Percentiles rank a stretch among this genome's conserved stretches.
These are phyloP conservation scores for Mastigias papua DNA, from an alignment of 30 jellyfish, hydroid and myxozoan species.

Conservation along the genomic window DNA sequence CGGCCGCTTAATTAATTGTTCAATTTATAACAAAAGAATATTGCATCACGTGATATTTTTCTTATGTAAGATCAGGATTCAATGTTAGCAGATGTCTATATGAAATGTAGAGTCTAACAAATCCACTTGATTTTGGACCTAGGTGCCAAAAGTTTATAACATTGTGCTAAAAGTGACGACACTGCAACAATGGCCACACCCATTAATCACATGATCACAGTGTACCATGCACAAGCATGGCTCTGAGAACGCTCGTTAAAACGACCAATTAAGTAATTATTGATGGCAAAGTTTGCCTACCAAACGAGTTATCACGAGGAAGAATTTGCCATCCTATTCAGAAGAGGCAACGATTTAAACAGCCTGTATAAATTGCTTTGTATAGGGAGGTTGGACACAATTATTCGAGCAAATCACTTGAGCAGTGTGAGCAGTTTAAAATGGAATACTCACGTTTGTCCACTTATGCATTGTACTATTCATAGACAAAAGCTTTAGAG, in stretches of 20 bases:
- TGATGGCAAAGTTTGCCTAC: conserved; percentile 46
- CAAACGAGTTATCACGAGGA: conserved; percentile 68
- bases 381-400: conserved; percentile 50
- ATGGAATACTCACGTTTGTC: conserved; percentile 66
- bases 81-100: background rate
- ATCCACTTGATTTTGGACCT: background rate
- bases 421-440: conserved; percentile 61
- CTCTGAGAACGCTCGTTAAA: background rate
- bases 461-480: conserved; percentile 58
- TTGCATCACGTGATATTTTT: too few relatives aligned
- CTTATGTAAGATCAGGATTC: too few relatives aligned
- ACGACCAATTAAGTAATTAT: conserved; percentile 59
- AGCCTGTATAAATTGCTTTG: conserved; percentile 79
- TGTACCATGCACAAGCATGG: background rate
- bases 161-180: background rate
- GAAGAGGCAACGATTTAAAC: conserved; percentile 59
- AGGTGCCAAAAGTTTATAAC: conserved; percentile 7
- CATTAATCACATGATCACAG: conserved; percentile 20
- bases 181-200: conserved; percentile 54
- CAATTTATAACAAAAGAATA: too few relatives aligned
- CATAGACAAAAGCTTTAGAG: conserved; percentile 75
- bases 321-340: conserved; percentile 49
- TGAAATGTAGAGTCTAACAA: background rate
- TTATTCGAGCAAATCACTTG: conserved; percentile 54
- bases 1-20: too few relatives aligned